A percentile compares a stretch with the other conserved stretches of the same genome.
phyloP scores from a whole-genome alignment of 2,113 vertebrate species.

The Alectura lathami region DNA sequence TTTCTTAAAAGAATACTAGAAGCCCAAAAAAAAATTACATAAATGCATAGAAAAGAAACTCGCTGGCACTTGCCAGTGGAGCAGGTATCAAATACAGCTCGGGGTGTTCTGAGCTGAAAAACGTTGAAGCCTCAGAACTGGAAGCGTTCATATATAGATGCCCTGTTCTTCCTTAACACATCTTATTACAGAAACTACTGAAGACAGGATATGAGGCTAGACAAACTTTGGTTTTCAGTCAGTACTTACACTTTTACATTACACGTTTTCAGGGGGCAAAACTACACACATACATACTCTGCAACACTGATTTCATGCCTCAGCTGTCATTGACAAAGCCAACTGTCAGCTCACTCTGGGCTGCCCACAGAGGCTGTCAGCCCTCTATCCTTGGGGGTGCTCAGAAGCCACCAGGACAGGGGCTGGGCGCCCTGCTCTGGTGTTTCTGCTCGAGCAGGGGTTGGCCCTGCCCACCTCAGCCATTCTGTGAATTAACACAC shows the following conservation, averaged over 20 bases:
- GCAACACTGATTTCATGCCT: background rate
- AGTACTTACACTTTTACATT: background rate
- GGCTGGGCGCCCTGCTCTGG: fast-evolving
- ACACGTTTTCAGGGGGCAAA: background rate
- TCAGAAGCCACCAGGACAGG: background rate
- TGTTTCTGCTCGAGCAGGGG: background rate
- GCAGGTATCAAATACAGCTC: background rate
- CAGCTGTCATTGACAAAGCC: background rate
- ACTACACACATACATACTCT: background rate
- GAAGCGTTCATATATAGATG: background rate
- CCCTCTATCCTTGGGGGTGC: background rate
- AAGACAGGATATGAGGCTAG: background rate
- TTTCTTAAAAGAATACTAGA: background rate
- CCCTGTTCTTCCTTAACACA: background rate
- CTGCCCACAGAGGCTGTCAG: background rate
- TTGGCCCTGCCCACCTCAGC: background rate
- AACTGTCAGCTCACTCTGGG: background rate
- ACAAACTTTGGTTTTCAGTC: background rate
- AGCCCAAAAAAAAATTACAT: background rate
- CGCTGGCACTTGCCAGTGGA: background rate
- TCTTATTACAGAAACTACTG: background rate
- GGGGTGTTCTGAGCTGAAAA: background rate
- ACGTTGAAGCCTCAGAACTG: background rate
- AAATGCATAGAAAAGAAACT: background rate
- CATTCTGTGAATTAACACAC: background rate